phyloP scores from a whole-genome alignment of 2,888 invertebrate genomes.

The Linyphia triangularis region DNA sequence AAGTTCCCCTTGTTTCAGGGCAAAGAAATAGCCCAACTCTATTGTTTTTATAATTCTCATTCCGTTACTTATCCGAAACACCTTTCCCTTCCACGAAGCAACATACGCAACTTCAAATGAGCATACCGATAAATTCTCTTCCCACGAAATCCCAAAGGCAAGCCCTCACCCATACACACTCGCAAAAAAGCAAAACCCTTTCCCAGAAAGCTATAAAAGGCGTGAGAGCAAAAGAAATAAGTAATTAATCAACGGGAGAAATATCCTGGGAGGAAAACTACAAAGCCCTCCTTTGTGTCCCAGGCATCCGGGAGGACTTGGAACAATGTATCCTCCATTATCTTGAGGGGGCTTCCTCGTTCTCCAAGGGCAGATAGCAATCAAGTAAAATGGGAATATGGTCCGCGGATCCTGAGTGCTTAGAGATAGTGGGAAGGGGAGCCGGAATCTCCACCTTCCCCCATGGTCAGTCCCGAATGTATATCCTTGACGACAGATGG shows the following conservation, averaged over 20 bases:
- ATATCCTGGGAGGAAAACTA: conserved; percentile 13
- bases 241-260: conserved; percentile 55
- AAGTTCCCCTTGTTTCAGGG: too few relatives aligned
- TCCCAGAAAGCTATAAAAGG: conserved; percentile 17
- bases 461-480: not conserved
- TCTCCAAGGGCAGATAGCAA: conserved; percentile 38
- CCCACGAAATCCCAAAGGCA: not conserved
- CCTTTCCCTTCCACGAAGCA: not conserved
- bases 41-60: too few relatives aligned
- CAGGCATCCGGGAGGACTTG: not conserved
- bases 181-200: not conserved
- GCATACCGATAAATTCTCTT: conserved; percentile 44
- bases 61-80: not conserved
- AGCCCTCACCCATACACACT: not conserved
- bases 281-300: conserved; percentile 31
- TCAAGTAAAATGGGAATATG: conserved; percentile 55
- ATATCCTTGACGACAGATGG: conserved; percentile 2
- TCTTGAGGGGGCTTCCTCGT: not conserved
- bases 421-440: not conserved
- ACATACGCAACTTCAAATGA: conserved; percentile 15
- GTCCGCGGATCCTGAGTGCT: too few relatives aligned
- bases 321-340: conserved; percentile 52
- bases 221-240: conserved; percentile 4
- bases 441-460: not conserved
- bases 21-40: too few relatives aligned